phyloP scores from a whole-genome alignment of 2,797 vertebrate genomes.

The Gallirallus australis region DNA sequence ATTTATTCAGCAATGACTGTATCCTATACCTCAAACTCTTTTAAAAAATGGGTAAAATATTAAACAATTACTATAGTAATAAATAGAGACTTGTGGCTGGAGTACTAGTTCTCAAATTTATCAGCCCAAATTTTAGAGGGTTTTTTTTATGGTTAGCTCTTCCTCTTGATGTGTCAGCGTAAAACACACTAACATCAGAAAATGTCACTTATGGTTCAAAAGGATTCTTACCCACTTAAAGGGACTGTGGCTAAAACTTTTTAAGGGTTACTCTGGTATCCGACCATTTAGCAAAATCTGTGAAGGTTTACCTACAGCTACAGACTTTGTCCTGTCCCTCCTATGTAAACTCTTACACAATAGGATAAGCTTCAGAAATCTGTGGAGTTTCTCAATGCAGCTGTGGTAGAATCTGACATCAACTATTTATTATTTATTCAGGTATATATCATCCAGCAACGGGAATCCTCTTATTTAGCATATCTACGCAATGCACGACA shows the following conservation, averaged over 20 bases:
- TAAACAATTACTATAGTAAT: not conserved
- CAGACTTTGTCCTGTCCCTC: conserved; percentile 1
- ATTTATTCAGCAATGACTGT: not conserved
- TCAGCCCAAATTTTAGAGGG: not conserved
- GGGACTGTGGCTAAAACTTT: not conserved
- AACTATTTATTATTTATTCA: not conserved
- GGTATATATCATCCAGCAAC: not conserved
- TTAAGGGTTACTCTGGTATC: not conserved
- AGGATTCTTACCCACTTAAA: not conserved
- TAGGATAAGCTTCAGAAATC: not conserved
- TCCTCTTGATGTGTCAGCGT: not conserved
- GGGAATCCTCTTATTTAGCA: not conserved
- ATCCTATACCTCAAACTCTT: not conserved
- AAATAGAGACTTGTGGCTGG: not conserved
- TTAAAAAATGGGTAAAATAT: not conserved
- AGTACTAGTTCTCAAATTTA: not conserved
- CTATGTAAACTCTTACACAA: conserved; percentile 13
- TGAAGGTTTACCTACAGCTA: not conserved
- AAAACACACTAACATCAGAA: not conserved
- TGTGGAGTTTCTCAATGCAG: not conserved
- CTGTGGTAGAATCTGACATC: not conserved
- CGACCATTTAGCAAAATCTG: not conserved
- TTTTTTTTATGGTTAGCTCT: not conserved
- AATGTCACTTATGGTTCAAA: not conserved
- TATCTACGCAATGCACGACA: not conserved